These are phyloP conservation scores for Malurus melanocephalus DNA, from an alignment of 2,113 vertebrate species.

Conservation along the genomic window DNA sequence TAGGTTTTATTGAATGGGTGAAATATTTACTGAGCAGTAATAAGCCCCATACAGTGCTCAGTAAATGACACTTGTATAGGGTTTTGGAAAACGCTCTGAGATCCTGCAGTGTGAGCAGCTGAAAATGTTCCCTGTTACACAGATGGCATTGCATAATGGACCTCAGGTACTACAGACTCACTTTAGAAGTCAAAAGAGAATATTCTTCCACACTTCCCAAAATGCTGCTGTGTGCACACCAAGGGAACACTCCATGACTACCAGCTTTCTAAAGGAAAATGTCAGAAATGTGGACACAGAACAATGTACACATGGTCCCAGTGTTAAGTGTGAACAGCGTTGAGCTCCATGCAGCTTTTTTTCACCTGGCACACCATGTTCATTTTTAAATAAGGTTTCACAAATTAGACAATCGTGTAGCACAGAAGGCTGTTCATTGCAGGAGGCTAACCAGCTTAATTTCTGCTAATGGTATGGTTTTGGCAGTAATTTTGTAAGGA, in stretches of 20 bases:
- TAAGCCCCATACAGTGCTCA: neutral
- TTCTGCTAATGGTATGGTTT: neutral
- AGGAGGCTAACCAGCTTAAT: neutral
- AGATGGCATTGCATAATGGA: neutral
- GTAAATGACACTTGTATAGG: neutral
- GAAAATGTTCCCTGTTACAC: neutral
- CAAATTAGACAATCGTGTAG: neutral
- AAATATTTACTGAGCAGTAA: neutral
- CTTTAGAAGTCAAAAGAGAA: neutral
- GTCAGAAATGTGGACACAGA: neutral
- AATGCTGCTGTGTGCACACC: neutral
- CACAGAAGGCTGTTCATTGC: neutral
- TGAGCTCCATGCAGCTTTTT: neutral
- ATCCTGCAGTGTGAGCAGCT: neutral
- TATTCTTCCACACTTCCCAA: neutral
- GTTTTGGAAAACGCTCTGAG: neutral
- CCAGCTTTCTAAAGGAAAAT: neutral
- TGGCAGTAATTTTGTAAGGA: neutral
- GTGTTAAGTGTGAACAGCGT: rapidly evolving
- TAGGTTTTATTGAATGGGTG: neutral
- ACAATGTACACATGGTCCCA: neutral
- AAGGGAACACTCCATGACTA: neutral
- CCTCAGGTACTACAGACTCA: neutral
- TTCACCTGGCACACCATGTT: neutral
- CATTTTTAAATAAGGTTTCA: neutral